These are phyloP conservation scores for Omphaloscelis lunosa DNA, from an alignment of 2,888 invertebrate genomes.

Conservation along the genomic window DNA sequence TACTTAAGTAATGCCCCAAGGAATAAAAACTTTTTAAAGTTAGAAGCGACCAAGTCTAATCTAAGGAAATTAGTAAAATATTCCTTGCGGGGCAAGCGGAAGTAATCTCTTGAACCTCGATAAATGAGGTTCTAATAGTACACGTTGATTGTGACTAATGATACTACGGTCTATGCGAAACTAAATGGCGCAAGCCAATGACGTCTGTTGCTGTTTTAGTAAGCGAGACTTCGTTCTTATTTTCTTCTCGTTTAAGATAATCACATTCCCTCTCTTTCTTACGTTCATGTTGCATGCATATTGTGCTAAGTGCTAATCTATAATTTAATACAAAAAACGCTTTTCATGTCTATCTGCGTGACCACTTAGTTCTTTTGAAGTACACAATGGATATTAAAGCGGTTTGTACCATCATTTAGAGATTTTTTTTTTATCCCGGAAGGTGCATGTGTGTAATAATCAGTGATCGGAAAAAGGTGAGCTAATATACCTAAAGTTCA, in stretches of 20 bases:
- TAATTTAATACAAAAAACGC: background rate
- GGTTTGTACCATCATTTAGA: background rate
- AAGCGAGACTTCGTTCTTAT: background rate
- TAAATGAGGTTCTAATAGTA: slow-evolving; percentile 59
- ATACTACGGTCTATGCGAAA: slow-evolving; percentile 16
- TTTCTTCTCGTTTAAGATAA: background rate
- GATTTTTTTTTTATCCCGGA: background rate
- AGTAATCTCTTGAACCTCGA: slow-evolving; percentile 48
- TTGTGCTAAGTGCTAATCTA: too few relatives aligned
- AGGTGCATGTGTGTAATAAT: background rate
- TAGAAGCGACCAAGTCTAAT: slow-evolving; percentile 25
- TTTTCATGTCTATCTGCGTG: background rate
- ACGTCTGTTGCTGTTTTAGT: background rate
- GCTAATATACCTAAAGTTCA: too few relatives aligned
- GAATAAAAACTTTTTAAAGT: slow-evolving; percentile 28
- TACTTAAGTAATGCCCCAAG: slow-evolving; percentile 31
- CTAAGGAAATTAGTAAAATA: slow-evolving; percentile 55
- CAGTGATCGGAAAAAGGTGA: too few relatives aligned
- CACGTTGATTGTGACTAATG: slow-evolving; percentile 51
- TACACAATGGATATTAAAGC: background rate
- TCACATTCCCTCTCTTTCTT: background rate
- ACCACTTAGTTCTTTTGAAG: background rate
- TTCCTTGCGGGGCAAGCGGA: slow-evolving; percentile 40
- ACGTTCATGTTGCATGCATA: background rate
- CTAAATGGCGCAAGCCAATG: slow-evolving; percentile 22